Conservation (phyloP, 2,888 invertebrate genomes). For the Plebejus argus region DNA sequence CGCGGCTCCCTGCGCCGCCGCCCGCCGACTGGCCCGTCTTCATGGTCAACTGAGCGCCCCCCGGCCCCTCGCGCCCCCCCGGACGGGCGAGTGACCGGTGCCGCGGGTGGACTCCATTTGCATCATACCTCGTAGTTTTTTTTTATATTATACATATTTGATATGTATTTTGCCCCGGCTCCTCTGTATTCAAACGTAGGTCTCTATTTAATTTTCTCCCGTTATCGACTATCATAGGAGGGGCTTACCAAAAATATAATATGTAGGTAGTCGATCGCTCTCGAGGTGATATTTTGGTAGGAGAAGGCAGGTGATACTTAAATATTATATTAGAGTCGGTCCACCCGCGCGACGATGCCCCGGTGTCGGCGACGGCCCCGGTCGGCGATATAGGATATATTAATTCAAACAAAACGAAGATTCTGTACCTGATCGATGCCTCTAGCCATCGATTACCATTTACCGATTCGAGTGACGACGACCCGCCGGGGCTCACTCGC, state of each 20-base stretch:
- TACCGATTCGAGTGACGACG: no score
- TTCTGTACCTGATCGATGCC: background rate
- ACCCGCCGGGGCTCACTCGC: no score
- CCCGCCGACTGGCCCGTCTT: constrained; percentile 76
- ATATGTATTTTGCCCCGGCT: background rate
- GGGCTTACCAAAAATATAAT: background rate
- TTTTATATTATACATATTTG: no score
- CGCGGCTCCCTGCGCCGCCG: constrained; percentile 67
- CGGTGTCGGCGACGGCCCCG: background rate
- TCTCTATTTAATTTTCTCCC: background rate
- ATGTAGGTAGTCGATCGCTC: background rate
- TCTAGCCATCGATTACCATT: background rate
- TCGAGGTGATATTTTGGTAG: background rate
- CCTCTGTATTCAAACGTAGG: background rate
- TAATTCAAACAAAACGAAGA: background rate
- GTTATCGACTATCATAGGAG: background rate
- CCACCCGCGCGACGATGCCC: background rate
- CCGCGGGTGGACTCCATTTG: background rate
- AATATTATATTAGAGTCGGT: background rate
- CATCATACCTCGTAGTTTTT: background rate
- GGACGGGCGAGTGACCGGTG: background rate
- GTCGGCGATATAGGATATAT: background rate
- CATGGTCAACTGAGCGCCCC: constrained; percentile 63
- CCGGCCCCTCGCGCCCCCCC: background rate
- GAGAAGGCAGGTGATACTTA: background rate